Evolutionary conservation across 2,797 vertebrate species (phyloP), one percentile per base, ranked within the genome.

Genomic region (Sebastes kiyomatsui): DNA sequence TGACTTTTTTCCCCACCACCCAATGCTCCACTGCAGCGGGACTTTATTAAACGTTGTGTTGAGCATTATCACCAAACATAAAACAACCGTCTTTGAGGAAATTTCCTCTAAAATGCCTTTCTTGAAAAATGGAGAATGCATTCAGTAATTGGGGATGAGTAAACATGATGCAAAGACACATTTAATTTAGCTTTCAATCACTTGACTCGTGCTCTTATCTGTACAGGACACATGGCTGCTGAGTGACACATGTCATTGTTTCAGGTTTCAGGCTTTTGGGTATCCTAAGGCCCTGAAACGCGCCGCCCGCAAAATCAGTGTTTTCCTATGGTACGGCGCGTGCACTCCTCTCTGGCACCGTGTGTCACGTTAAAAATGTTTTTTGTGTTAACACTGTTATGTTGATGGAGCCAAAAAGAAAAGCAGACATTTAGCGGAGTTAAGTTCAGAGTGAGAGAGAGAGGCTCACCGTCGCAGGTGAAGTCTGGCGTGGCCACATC

Each of bases 401-500:
- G 59, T 61, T 61, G 20, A 52, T 20, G 10, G 20, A 18, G 56
- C 11, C 20, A 61, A 35, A 71, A 16, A 46, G 28, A 67, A 27
- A 32, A 64, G 28, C 20, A 66, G 67, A 35, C 22, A 4, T 13
- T 68, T 38, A 30, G 18, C 4, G 3, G 27, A 20, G 42, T 0
- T 23, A 18, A 54, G 4, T 28, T 14, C 16, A 38, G 30, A n/a
- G 2, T 16, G 18, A 27, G 32, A 12, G 18, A 12, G 18, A 77
- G 18, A n/a, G 27, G 5, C 83, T 95, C 94, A 99, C 98, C 97
- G 0, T 99, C 98, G 1, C 98, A 99, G 58, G 97, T 99, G 84
- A 99, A 99, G 94, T 99, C 98, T 5, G 99, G 98, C 16, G 94
- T 87, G 32, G 98, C 98, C 72, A 99, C 98, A 3, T 99, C 98